phyloP scores from a whole-genome alignment of 2,113 vertebrate genomes.

The Vulpes lagopus region DNA sequence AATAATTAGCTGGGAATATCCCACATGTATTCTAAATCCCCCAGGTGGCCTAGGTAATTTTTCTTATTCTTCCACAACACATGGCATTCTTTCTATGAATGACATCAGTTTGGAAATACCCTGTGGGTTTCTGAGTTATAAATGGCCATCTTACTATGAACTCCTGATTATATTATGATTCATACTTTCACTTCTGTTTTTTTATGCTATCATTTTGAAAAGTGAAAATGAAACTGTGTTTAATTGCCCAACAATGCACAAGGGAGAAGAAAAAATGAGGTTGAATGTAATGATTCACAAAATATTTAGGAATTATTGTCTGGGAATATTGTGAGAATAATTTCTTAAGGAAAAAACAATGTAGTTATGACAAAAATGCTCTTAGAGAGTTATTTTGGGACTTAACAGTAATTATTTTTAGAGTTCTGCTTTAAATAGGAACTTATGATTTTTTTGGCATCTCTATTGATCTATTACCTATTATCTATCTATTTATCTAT shows the following conservation, averaged over 20 bases:
- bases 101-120: conserved; percentile 85
- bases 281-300: conserved; percentile 33
- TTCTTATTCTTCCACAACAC: conserved; percentile 71
- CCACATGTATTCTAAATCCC: conserved; percentile 76
- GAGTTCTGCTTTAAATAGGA: not conserved
- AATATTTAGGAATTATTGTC: not conserved
- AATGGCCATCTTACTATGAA: conserved; percentile 70
- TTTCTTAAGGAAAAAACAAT: conserved; percentile 47
- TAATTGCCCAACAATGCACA: conserved; percentile 27
- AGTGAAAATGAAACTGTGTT: conserved; percentile 82
- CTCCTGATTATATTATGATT: conserved; percentile 79
- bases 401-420: not conserved
- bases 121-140: conserved; percentile 80
- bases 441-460: not conserved
- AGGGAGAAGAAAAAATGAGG: conserved; percentile 4
- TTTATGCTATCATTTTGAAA: conserved; percentile 82
- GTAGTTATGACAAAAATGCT: not conserved
- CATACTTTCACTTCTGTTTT: conserved; percentile 85
- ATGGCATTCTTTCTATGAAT: conserved; percentile 82
- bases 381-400: not conserved
- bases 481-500: too few relatives aligned
- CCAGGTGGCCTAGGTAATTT: conserved; percentile 71
- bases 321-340: not conserved
- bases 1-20: conserved; percentile 79
- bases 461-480: not conserved